Conservation (phyloP, 1,140 invertebrate species). For the Diorhabda carinulata region DNA sequence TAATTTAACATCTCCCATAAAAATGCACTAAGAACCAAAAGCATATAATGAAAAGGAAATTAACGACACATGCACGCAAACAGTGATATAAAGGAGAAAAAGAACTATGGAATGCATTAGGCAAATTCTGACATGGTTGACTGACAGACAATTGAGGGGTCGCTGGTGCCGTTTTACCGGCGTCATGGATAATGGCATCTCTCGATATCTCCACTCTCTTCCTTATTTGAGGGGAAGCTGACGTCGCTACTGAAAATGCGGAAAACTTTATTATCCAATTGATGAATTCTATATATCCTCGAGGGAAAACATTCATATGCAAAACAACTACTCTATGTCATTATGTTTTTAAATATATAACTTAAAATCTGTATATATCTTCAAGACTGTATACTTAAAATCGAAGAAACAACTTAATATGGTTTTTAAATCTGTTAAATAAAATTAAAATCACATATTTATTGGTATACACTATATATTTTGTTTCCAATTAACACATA, state of each 20-base stretch:
- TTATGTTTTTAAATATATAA: not conserved
- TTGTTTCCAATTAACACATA: too few species aligned
- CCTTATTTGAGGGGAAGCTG: not conserved
- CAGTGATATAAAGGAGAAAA: constrained; percentile 12
- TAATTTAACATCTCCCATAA: constrained; percentile 9
- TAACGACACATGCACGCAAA: constrained; percentile 17
- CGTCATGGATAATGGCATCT: constrained; percentile 5
- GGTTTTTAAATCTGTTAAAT: too few species aligned
- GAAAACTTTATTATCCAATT: constrained; percentile 1
- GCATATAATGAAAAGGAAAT: constrained; percentile 12
- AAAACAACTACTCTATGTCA: not conserved
- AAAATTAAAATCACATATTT: too few species aligned
- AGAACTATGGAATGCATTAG: constrained; percentile 18
- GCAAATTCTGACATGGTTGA: constrained; percentile 19
- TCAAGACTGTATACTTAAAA: too few species aligned
- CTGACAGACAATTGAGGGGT: constrained; percentile 10
- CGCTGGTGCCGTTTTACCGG: constrained; percentile 8
- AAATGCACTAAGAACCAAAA: constrained; percentile 9
- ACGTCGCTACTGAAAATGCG: constrained; percentile 1
- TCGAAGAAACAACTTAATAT: too few species aligned
- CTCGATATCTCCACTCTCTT: constrained; percentile 9
- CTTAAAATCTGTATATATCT: too few species aligned
- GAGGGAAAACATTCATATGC: not conserved
- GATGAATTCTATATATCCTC: not conserved
- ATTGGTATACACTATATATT: too few species aligned